These are phyloP conservation scores for Charaxes varanes DNA, from an alignment of 1,140 invertebrate species.

Conservation along the genomic window DNA sequence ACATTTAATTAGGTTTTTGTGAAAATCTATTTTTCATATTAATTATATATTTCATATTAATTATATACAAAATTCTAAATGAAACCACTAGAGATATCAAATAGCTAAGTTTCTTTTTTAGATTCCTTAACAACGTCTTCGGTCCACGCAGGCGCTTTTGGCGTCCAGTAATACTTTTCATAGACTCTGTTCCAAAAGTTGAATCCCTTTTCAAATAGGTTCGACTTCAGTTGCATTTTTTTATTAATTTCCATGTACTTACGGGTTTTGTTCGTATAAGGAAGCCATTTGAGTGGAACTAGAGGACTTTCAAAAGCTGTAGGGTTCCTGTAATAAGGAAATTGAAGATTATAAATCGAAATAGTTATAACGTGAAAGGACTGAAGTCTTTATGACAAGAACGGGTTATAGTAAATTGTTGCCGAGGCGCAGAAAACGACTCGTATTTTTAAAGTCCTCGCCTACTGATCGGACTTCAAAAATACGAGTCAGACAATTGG, in stretches of 20 bases:
- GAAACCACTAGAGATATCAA: conserved; percentile 4
- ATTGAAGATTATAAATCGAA: no score
- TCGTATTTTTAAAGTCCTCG: no score
- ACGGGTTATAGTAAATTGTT: no score
- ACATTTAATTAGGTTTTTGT: no score
- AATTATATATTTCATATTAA: no score
- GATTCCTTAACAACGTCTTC: background rate
- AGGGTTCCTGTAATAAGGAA: conserved; percentile 44
- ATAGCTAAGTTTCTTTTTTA: conserved; percentile 1
- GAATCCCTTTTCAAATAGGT: conserved; percentile 38
- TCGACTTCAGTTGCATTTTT: conserved; percentile 34
- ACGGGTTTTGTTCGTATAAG: conserved; percentile 35
- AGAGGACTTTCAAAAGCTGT: conserved; percentile 50
- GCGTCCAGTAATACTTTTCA: conserved; percentile 51
- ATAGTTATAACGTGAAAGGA: no score
- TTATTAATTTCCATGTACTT: conserved; percentile 48
- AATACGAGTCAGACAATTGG: no score
- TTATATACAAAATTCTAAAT: conserved; percentile 11
- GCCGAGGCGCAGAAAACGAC: no score
- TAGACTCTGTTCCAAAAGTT: conserved; percentile 55
- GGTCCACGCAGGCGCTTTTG: conserved; percentile 20
- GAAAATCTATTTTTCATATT: no score
- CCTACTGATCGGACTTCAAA: no score
- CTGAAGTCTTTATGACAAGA: no score
- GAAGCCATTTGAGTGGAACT: conserved; percentile 42